Percentiles rank a stretch among this genome's conserved stretches.
Evolutionary conservation across 2,888 invertebrate species (phyloP).

Genomic region (Oligia strigilis): DNA sequence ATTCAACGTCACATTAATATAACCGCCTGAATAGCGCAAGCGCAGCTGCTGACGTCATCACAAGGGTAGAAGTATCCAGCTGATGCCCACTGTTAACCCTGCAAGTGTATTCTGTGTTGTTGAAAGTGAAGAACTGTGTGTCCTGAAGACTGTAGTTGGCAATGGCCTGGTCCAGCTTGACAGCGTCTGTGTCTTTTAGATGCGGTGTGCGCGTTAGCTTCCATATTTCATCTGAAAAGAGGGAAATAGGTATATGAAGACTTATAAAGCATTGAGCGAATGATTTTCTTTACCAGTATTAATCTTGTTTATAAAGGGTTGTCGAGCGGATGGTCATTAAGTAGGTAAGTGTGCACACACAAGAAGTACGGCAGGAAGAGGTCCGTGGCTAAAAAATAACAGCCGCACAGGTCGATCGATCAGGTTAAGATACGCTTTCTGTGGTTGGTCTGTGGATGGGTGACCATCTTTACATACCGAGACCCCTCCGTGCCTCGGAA

Average conservation of each 20-base stretch:
- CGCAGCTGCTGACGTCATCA: slow-evolving; percentile 80
- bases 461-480: too few relatives aligned
- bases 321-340: not conserved
- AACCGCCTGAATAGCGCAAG: slow-evolving; percentile 78
- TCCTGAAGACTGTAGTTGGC: slow-evolving; percentile 79
- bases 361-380: too few relatives aligned
- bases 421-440: too few relatives aligned
- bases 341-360: too few relatives aligned
- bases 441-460: too few relatives aligned
- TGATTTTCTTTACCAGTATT: not conserved
- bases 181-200: slow-evolving; percentile 80
- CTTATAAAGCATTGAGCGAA: not conserved
- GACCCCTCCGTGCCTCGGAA: too few relatives aligned
- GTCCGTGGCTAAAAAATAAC: too few relatives aligned
- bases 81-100: slow-evolving; percentile 75
- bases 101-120: slow-evolving; percentile 84
- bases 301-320: not conserved
- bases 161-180: slow-evolving; percentile 80
- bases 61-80: slow-evolving; percentile 75
- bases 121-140: slow-evolving; percentile 79
- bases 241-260: not conserved
- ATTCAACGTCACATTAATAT: slow-evolving; percentile 66
- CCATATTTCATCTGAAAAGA: slow-evolving; percentile 85
- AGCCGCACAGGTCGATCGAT: too few relatives aligned
- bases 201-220: slow-evolving; percentile 83